A percentile compares a stretch with the other conserved stretches of the same genome.
These are phyloP conservation scores for Tipula helvola DNA, from an alignment of 2,888 invertebrate species.

Conservation along the genomic window DNA sequence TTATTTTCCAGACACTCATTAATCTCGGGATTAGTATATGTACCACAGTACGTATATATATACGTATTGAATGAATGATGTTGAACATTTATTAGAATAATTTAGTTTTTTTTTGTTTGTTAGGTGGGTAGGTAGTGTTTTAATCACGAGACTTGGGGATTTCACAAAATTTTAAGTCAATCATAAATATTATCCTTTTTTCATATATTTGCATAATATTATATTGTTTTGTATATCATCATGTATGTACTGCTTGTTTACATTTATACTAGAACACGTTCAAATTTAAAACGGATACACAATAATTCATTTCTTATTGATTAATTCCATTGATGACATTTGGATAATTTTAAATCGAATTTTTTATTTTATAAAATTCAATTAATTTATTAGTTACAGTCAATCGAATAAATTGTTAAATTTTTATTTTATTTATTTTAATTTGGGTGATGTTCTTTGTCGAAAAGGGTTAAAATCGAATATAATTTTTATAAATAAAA, in stretches of 20 bases:
- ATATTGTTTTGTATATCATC: too few relatives aligned
- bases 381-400: slow-evolving; percentile 9
- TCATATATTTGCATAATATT: neutral
- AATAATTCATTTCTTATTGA: slow-evolving; percentile 9
- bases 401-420: slow-evolving; percentile 6
- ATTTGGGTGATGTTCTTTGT: neutral
- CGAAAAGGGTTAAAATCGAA: neutral
- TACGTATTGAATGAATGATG: neutral
- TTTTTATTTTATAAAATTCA: neutral
- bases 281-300: neutral
- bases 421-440: neutral
- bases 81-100: neutral
- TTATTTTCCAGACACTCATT: slow-evolving; percentile 4
- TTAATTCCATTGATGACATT: slow-evolving; percentile 9
- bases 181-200: neutral
- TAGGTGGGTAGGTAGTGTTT: neutral
- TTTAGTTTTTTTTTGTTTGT: neutral
- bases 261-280: neutral
- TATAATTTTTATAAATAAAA: neutral
- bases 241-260: neutral
- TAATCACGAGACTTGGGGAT: neutral
- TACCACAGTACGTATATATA: neutral
- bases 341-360: slow-evolving; percentile 7
- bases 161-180: neutral
- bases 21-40: neutral